Base-by-base conservation (phyloP, 2,113 vertebrate species). In the Ptychochromis oligacanthus region DNA sequence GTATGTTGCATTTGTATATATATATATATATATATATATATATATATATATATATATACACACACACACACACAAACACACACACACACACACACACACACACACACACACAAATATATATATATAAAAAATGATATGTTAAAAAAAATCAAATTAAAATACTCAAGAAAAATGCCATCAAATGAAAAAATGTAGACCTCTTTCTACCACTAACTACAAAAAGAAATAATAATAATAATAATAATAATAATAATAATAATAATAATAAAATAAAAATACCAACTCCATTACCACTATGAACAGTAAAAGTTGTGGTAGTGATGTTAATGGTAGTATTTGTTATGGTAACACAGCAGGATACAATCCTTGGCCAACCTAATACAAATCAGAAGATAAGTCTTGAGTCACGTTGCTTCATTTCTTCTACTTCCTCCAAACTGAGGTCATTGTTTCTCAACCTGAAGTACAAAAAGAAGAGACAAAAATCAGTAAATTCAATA, bases 391-490 rank as follows among this genome's bases (percentile, higher is more conserved):
- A 94, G 81, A 90, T 61, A 31, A 97, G 92, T 85, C 96, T 95
- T 78, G 88, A 31, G 67, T 97, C 96, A 58, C 74, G 90, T 59
- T 70, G 82, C 31, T 83, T 58, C 83, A 97, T 90, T 79, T 89
- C 89, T 70, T 95, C 89, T 1, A 57, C 79, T 11, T 97, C 96
- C 79, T 96, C 95, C 3, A 34, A 55, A 52, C 93, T 96, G 58
- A 97, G 92, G 11, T 87, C 56, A 77, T 96, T 97, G 80, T 96
- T 96, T 81, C 81, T 94, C 82, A 97, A 93, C 97, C 97, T 97
- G 84, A 9, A 85, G 31, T 43, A 4, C 15, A 82, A 81, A 22
- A n/a, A 22, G 14, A 75, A 60, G 49, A 75, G 12, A 80, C 8
- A 62, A 3, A 18, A 14, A 8, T 65, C 46, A 15, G 6, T 9